phyloP scores from a whole-genome alignment of 2,113 vertebrate species.

The Siniperca knerii region DNA sequence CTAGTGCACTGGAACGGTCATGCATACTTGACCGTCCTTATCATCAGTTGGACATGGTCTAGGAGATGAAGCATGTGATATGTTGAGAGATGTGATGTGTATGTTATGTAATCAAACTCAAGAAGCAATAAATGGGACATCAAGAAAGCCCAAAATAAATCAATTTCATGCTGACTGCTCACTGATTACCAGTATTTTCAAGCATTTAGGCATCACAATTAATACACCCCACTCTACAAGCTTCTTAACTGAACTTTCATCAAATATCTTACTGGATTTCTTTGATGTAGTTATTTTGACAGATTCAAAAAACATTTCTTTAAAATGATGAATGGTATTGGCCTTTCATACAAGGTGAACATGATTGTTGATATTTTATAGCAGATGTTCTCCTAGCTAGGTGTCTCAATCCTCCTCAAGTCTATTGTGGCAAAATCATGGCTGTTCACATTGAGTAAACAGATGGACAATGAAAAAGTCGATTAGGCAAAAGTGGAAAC shows the following conservation, averaged over 20 bases:
- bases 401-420: neutral
- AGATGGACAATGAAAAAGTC: neutral
- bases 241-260: neutral
- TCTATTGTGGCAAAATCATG: neutral
- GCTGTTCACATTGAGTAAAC: neutral
- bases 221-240: neutral
- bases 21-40: constrained; percentile 7
- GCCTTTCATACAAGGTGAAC: neutral
- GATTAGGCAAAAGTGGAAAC: neutral
- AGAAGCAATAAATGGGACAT: neutral
- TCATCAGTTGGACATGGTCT: neutral
- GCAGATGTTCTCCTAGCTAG: neutral
- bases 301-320: too few relatives aligned
- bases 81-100: neutral
- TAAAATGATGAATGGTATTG: neutral
- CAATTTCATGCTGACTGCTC: neutral
- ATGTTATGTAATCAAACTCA: neutral
- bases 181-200: neutral
- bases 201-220: neutral
- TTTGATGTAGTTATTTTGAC: neutral
- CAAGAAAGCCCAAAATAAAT: neutral
- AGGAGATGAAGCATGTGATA: neutral
- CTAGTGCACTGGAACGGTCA: constrained; percentile 18
- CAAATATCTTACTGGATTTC: neutral
- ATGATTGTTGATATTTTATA: neutral